These are phyloP conservation scores for Lucilia cuprina DNA, from an alignment of 1,140 invertebrate species.

Conservation along the genomic window DNA sequence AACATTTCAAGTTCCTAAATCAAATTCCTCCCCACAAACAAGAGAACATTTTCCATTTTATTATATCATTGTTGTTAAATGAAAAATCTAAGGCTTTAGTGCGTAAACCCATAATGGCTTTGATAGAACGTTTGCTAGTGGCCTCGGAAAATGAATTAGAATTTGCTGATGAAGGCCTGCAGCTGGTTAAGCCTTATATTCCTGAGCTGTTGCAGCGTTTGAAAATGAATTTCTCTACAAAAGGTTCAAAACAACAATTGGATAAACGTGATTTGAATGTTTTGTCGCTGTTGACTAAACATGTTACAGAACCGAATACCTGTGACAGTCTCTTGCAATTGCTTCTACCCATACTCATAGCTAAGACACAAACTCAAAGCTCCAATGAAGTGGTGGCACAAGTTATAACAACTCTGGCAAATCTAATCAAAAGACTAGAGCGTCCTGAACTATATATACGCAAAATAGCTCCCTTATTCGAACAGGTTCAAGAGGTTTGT, in stretches of 20 bases:
- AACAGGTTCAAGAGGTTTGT: conserved; percentile 66
- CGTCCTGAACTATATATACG: conserved; percentile 72
- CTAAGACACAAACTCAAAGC: conserved; percentile 62
- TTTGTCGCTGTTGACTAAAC: conserved; percentile 78
- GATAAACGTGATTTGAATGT: conserved; percentile 79
- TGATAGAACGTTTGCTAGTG: conserved; percentile 81
- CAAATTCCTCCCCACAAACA: background rate
- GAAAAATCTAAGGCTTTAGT: conserved; percentile 73
- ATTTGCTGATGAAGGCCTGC: conserved; percentile 43
- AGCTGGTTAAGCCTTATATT: conserved; percentile 71
- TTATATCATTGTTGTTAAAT: conserved; percentile 75
- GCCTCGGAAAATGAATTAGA: conserved; percentile 60
- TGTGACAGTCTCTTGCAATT: conserved; percentile 75
- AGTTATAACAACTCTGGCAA: conserved; percentile 74
- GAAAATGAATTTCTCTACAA: conserved; percentile 68
- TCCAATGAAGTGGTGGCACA: conserved; percentile 71
- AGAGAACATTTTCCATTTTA: conserved; percentile 47
- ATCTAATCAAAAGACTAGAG: conserved; percentile 74
- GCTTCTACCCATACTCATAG: conserved; percentile 76
- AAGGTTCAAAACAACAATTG: conserved; percentile 54
- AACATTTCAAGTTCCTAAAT: conserved; percentile 46
- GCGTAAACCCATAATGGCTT: conserved; percentile 74
- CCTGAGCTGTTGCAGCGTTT: conserved; percentile 75
- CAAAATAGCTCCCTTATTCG: conserved; percentile 72
- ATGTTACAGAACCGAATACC: conserved; percentile 71